Percentiles rank a stretch among this genome's conserved stretches.
phyloP scores from a whole-genome alignment of 2,888 invertebrate genomes.

The Patella depressa region DNA sequence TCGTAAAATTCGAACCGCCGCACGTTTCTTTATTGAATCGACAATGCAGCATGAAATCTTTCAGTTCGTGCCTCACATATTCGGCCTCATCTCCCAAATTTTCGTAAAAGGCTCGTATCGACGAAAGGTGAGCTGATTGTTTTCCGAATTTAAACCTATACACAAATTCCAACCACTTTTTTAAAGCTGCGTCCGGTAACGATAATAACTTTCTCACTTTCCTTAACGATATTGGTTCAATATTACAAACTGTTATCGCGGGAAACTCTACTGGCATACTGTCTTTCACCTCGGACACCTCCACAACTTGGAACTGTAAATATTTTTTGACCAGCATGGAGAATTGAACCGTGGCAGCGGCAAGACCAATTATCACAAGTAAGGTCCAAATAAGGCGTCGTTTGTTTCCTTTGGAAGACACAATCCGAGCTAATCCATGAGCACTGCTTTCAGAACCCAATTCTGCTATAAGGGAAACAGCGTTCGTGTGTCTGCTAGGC shows the following conservation, averaged over 20 bases:
- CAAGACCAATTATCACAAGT: slow-evolving; percentile 55
- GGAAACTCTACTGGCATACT: slow-evolving; percentile 60
- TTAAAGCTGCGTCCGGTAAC: slow-evolving; percentile 29
- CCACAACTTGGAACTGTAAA: slow-evolving; percentile 52
- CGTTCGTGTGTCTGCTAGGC: slow-evolving; percentile 13
- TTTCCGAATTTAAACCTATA: slow-evolving; percentile 45
- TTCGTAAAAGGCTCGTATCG: slow-evolving; percentile 57
- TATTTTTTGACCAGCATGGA: slow-evolving; percentile 56
- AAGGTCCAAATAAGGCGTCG: slow-evolving; percentile 56
- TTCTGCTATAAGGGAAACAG: slow-evolving; percentile 51
- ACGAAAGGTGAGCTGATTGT: slow-evolving; percentile 48
- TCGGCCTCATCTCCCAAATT: slow-evolving; percentile 53
- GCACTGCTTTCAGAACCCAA: slow-evolving; percentile 60
- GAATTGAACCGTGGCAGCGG: slow-evolving; percentile 56
- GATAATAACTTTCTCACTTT: slow-evolving; percentile 44
- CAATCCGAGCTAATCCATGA: slow-evolving; percentile 58
- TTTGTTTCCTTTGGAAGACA: slow-evolving; percentile 47
- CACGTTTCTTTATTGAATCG: slow-evolving; percentile 54
- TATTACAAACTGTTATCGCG: slow-evolving; percentile 61
- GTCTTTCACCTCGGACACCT: slow-evolving; percentile 57
- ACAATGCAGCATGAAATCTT: slow-evolving; percentile 56
- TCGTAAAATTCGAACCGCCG: slow-evolving; percentile 48
- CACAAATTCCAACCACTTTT: slow-evolving; percentile 47
- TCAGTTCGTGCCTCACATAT: slow-evolving; percentile 49
- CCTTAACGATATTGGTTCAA: slow-evolving; percentile 56